Percentiles rank a stretch among this genome's conserved stretches.
phyloP scores from a whole-genome alignment of 2,797 vertebrate species.

The Aphelocoma californica region DNA sequence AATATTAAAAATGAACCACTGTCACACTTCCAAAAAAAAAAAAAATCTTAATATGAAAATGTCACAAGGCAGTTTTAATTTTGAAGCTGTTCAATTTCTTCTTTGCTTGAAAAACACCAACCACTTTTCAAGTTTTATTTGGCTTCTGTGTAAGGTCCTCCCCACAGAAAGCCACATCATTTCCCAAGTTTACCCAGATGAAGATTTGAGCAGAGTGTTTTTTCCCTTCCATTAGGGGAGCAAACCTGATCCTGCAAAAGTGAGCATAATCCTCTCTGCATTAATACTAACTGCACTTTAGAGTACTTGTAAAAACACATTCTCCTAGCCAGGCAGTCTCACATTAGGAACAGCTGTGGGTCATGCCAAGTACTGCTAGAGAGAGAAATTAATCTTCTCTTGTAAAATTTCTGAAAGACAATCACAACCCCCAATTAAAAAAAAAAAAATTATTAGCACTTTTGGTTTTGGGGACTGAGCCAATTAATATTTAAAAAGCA shows the following conservation, averaged over 20 bases:
- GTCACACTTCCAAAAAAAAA: not conserved
- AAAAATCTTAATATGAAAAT: not conserved
- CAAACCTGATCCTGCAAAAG: not conserved
- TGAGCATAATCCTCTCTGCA: not conserved
- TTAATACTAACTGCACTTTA: not conserved
- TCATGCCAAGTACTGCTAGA: not conserved
- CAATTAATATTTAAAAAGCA: constrained; percentile 42
- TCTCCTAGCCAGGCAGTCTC: not conserved
- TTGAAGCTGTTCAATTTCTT: not conserved
- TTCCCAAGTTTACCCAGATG: not conserved
- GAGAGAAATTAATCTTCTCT: not conserved
- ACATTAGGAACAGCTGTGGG: not conserved
- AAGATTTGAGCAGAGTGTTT: not conserved
- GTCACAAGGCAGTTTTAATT: not conserved
- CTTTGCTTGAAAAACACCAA: not conserved
- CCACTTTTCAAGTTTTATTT: not conserved
- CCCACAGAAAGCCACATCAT: not conserved
- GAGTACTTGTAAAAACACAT: not conserved
- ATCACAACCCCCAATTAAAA: not conserved
- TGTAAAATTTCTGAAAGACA: not conserved
- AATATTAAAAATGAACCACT: not conserved
- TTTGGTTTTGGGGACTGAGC: not conserved
- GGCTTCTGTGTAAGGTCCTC: not conserved
- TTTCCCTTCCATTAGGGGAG: not conserved
- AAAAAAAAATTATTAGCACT: not conserved